Base-by-base conservation (phyloP, 1,140 invertebrate species). In the Mya arenaria region DNA sequence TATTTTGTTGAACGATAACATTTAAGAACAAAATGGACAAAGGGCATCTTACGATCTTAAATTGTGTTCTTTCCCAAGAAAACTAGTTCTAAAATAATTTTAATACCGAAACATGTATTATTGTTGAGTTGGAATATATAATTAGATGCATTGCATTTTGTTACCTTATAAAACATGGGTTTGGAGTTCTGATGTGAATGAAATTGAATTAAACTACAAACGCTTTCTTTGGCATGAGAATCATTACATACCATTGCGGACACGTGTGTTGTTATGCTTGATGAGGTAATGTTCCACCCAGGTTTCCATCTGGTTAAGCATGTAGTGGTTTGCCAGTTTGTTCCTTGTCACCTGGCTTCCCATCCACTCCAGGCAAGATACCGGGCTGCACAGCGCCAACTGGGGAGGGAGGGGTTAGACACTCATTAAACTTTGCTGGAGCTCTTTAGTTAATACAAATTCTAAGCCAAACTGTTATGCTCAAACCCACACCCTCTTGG, bases 251-350 rank as follows among this genome's bases (percentile, higher is more conserved):
- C 95, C 95, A 91, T 96, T 96, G 58, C 97, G 94, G 65, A 98
- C 97, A 37, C 97, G 93, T 77, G 96, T 96, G 91, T 97, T 97
- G 60, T 94, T 95, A 88, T 98, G 96, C 19, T 95, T 96, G 58
- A 98, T 94, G 13, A 99, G 94, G 92, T 97, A 98, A 81, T 96
- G 95, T 93, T 98, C 97, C 44, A 98, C 94, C 97, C 97, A 98
- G 4, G 94, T 95, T 69, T 98, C 97, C 84, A 98, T 94, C 17
- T 96, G 96, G 87, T 96, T 95, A 13, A 99, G 94, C 0, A 97
- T 97, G 96, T 97, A 98, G 55, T 95, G 94, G 92, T 98, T 97
- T 0, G 97, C 96, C 32, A 97, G 94, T 92, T 97, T 97, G 92
- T 98, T 98, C 48, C 97, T 94, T 0, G 97, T 96, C 4, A 97